Percentiles rank a stretch among this genome's conserved stretches.
phyloP scores from a whole-genome alignment of 2,113 vertebrate genomes.

The Burhinus bistriatus region DNA sequence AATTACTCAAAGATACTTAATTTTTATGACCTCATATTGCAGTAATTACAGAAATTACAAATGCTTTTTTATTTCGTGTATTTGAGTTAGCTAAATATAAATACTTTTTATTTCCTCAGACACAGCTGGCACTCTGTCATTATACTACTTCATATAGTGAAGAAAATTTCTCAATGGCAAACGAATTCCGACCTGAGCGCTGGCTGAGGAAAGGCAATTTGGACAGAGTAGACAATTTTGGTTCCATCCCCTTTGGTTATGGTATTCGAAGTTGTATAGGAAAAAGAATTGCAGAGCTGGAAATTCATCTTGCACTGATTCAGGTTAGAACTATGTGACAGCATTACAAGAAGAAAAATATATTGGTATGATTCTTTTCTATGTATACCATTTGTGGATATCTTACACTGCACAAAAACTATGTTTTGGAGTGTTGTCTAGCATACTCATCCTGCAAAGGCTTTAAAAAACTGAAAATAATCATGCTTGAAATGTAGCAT shows the following conservation, averaged over 20 bases:
- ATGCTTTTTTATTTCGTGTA: neutral
- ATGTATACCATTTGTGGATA: neutral
- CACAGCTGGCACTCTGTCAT: constrained; percentile 91
- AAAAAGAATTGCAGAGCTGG: constrained; percentile 87
- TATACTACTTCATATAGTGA: constrained; percentile 87
- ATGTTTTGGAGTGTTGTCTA: neutral
- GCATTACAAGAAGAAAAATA: neutral
- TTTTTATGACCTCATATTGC: neutral
- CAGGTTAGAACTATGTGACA: constrained; percentile 71
- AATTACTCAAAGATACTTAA: neutral
- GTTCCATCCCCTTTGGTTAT: constrained; percentile 91
- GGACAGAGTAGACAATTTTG: constrained; percentile 89
- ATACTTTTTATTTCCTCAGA: constrained; percentile 68
- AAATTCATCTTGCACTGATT: constrained; percentile 86
- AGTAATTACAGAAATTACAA: neutral
- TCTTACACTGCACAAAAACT: neutral
- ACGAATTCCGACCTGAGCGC: constrained; percentile 83
- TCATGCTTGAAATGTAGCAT: neutral
- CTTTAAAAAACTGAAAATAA: neutral
- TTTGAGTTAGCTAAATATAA: neutral
- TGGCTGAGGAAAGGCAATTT: constrained; percentile 84
- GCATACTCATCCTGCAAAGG: neutral
- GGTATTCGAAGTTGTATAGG: constrained; percentile 91
- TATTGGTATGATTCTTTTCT: neutral
- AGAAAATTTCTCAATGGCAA: constrained; percentile 78